Evolutionary conservation across 2,888 invertebrate species (phyloP).

Genomic region (Epinotia brunnichana): DNA sequence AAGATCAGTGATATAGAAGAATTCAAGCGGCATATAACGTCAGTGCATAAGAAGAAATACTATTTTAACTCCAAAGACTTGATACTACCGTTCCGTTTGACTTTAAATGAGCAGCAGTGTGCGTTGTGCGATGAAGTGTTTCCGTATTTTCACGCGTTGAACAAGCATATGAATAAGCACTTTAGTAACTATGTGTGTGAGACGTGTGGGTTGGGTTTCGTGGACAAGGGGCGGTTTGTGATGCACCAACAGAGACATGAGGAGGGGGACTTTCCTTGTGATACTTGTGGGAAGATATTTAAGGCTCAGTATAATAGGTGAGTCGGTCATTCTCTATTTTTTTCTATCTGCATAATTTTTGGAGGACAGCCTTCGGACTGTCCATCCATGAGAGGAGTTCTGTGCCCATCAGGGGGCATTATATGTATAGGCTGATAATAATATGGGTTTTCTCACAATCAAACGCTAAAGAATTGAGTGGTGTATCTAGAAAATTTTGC

Average conservation of each 20-base stretch:
- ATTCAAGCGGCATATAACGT: constrained; percentile 66
- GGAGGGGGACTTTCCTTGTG: constrained; percentile 68
- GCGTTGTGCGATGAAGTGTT: constrained; percentile 64
- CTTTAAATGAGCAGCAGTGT: constrained; percentile 64
- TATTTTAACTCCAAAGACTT: constrained; percentile 68
- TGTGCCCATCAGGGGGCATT: too few species aligned
- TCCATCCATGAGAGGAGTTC: too few species aligned
- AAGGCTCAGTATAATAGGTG: constrained; percentile 62
- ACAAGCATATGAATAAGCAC: constrained; percentile 77
- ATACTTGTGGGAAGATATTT: constrained; percentile 73
- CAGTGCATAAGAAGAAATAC: constrained; percentile 65
- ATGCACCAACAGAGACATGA: constrained; percentile 76
- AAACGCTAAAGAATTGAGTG: too few species aligned
- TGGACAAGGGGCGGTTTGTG: constrained; percentile 64
- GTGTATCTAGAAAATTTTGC: too few species aligned
- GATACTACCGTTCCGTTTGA: constrained; percentile 67
- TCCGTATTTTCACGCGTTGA: constrained; percentile 74
- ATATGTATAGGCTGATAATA: too few species aligned
- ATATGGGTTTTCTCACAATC: too few species aligned
- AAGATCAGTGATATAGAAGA: constrained; percentile 65
- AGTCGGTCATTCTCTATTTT: background rate
- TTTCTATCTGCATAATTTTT: background rate
- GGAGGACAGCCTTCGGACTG: too few species aligned
- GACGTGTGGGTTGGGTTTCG: constrained; percentile 71
- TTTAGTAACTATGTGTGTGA: constrained; percentile 76